Base-by-base conservation (phyloP, 2,888 invertebrate species). In the Apoda limacodes region DNA sequence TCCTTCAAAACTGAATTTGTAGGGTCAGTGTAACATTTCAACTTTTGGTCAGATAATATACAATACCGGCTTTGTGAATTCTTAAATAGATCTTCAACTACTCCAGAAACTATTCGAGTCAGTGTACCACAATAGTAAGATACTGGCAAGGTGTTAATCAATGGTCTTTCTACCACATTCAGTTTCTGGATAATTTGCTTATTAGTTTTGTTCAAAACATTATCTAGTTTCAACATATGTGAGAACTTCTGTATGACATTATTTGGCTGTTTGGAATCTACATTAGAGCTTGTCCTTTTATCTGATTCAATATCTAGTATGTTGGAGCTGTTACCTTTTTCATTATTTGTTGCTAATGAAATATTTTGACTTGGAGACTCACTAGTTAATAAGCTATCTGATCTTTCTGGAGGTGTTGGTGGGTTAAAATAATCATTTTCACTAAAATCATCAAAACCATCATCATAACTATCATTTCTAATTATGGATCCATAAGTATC, bases 1-100 rank as follows among this genome's bases (percentile, higher is more conserved):
- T 93, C 92, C 54, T 89, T 90, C 12, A 87, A 56, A 20, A 84
- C 72, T 20, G 85, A 83, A 65, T 87, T 86, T 30, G 85, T 85
- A 43, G 88, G 87, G 53, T 93, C 92, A 4, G 86, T 72, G 49
- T 88, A 90, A 52, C 91, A 90, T 42, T 86, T 83, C 14, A 93
- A 71, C 52, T 88, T 88, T 24, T 88, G 85, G 42, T 90, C 88
- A 3, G 87, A 84, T 13, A 93, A 60, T 22, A 88, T 83, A 53
- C 88, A 89, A 66, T 87, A 88, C 22, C 89, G 82, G n/a, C 83
- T 83, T 39, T 88, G 88, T 52, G 89, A 85, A 56, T 92, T 91
- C 40, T 90, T 90, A 29, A 91, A 85, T 32, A 89, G 71, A 42
- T 89, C 88, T 45, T 89, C 89, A 2, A 88, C 87, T 1, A 85